Base-by-base conservation (phyloP, 1,140 invertebrate species). In the Drosophila tropicalis region DNA sequence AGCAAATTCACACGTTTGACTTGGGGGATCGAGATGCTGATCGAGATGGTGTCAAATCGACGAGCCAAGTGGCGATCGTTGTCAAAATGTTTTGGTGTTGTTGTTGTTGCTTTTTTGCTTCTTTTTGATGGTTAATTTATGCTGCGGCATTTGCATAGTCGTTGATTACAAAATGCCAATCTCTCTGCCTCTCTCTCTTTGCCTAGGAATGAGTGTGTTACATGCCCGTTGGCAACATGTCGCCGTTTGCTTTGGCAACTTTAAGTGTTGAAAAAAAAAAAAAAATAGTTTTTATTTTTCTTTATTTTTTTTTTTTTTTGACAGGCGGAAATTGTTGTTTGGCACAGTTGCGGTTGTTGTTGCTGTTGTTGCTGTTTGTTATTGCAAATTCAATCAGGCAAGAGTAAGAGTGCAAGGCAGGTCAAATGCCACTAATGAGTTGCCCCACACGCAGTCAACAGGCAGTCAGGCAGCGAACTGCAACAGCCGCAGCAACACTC, bases 341-440 rank as follows among this genome's bases (percentile, higher is more conserved):
- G 22, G 36, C 22, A 51, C 15, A 68, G 60, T 25, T 64, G 78
- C n/a, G 44, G 51, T 29, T 66, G 54, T 57, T 55, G 62, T 36
- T 75, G 29, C 34, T 54, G 61, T 72, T n/a, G n/a, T n/a, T 72
- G 63, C 54, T 76, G 65, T 89, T 89, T 78, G 74, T 62, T 78
- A 71, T 78, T 67, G 84, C 84, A 87, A 87, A 87, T 87, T 87
- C 84, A 87, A 87, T 87, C 84, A 83, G 70, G 67, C 84, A 67
- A 80, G 86, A 84, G 84, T 77, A 67, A 80, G 86, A 84, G 84
- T 77, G 84, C 84, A 89, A 74, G 84, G 39, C 80, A 81, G 84
- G 84, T 87, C 84, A 87, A 87, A 87, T 83, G 84, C 84, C 84
- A 87, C 84, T 87, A 87, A 87, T 87, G 84, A 87, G 84, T 89